These are phyloP conservation scores for Benthosema pterotum DNA, from an alignment of 2,797 vertebrate genomes.

Conservation along the genomic window DNA sequence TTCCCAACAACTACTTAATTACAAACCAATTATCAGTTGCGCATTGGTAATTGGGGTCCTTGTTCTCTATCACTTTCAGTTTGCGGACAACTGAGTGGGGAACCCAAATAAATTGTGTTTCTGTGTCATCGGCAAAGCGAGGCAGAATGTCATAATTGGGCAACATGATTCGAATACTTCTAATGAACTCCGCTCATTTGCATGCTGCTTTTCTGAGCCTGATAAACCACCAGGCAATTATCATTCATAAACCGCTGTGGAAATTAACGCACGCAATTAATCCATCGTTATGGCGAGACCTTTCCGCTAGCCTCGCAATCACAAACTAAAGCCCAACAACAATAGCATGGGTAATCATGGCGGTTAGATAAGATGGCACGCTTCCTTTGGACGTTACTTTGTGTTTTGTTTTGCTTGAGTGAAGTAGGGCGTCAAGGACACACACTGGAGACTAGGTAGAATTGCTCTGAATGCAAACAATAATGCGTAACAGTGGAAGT, in stretches of 20 bases:
- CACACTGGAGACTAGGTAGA: conserved; percentile 16
- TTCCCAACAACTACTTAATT: conserved; percentile 27
- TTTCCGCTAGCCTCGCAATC: conserved; percentile 42
- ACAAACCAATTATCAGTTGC: conserved; percentile 38
- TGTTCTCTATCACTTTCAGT: conserved; percentile 46
- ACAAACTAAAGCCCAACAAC: conserved; percentile 48
- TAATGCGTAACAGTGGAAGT: too few species aligned
- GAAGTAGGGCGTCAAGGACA: conserved; percentile 28
- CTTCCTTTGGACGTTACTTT: background rate
- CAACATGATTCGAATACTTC: conserved; percentile 62
- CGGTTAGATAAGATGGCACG: conserved; percentile 37
- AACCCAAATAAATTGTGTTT: conserved; percentile 56
- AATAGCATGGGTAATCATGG: conserved; percentile 36
- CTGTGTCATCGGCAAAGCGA: conserved; percentile 57
- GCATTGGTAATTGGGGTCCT: conserved; percentile 41
- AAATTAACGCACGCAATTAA: conserved; percentile 70
- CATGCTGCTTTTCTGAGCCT: conserved; percentile 64
- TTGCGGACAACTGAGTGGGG: conserved; percentile 28
- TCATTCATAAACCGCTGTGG: conserved; percentile 62
- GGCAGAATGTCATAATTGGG: conserved; percentile 62
- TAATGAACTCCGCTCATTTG: conserved; percentile 73
- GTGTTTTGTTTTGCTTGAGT: conserved; percentile 20
- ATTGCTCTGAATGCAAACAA: conserved; percentile 16
- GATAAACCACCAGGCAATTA: conserved; percentile 62
- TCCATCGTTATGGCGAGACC: conserved; percentile 59